A percentile compares a stretch with the other conserved stretches of the same genome.
Evolutionary conservation across 2,888 invertebrate species (phyloP).

Genomic region (Latheticus oryzae): DNA sequence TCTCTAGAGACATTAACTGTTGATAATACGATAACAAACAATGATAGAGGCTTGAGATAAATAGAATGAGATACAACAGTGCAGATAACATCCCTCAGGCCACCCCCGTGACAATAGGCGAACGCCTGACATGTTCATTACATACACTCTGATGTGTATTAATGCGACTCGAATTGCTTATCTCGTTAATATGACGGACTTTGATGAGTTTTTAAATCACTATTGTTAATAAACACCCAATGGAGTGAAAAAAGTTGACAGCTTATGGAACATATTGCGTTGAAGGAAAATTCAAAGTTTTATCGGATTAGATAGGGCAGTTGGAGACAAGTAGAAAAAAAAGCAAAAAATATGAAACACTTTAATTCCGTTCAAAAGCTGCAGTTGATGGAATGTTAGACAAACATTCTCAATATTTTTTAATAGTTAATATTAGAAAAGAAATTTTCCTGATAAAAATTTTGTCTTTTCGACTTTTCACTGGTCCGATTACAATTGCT

Average conservation of each 20-base stretch:
- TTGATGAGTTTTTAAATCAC: slow-evolving; percentile 58
- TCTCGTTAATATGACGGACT: slow-evolving; percentile 50
- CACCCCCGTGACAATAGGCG: slow-evolving; percentile 54
- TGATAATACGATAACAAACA: slow-evolving; percentile 50
- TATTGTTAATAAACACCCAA: slow-evolving; percentile 38
- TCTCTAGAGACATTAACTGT: slow-evolving; percentile 56
- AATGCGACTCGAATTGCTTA: slow-evolving; percentile 59
- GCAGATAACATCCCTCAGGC: slow-evolving; percentile 51
- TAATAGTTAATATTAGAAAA: too few relatives aligned
- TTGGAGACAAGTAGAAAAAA: too few relatives aligned
- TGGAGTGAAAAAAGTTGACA: slow-evolving; percentile 32
- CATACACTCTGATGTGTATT: slow-evolving; percentile 55
- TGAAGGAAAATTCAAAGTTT: too few relatives aligned
- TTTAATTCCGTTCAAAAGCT: too few relatives aligned
- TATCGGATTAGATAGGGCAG: too few relatives aligned
- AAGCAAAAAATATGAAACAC: too few relatives aligned
- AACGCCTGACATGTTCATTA: slow-evolving; percentile 63
- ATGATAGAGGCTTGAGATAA: slow-evolving; percentile 54
- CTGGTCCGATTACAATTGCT: too few relatives aligned
- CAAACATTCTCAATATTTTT: too few relatives aligned
- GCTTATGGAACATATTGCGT: too few relatives aligned
- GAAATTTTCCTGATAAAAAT: too few relatives aligned
- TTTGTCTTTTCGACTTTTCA: too few relatives aligned
- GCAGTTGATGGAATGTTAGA: too few relatives aligned
- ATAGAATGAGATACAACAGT: slow-evolving; percentile 53